A percentile compares a stretch with the other conserved stretches of the same genome.
Evolutionary conservation across 2,797 vertebrate genomes (phyloP).

Genomic region (Acipenser ruthenus): DNA sequence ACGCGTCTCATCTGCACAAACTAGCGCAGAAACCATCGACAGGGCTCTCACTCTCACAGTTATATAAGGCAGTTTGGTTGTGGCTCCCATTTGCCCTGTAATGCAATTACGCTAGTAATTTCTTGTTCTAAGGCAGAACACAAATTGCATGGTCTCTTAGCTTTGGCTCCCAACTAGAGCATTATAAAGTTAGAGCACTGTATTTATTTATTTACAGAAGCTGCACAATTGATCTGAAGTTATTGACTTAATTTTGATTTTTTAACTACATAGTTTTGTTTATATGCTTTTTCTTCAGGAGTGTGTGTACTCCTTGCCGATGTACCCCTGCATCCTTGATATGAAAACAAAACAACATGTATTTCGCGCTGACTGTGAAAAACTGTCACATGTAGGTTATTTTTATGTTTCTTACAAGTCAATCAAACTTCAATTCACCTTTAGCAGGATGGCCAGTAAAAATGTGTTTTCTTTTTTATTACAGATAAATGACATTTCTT

Average conservation of each 20-base stretch:
- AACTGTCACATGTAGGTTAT: neutral
- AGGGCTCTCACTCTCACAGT: no score
- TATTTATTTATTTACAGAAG: no score
- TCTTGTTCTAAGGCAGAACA: no score
- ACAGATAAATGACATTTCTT: neutral
- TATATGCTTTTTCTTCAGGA: slow-evolving; percentile 12
- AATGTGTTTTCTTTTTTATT: neutral
- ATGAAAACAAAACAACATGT: rapidly evolving
- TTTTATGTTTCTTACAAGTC: neutral
- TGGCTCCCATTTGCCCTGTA: no score
- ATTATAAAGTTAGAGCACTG: neutral
- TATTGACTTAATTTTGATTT: no score
- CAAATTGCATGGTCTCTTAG: no score
- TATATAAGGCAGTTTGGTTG: no score
- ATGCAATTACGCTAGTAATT: no score
- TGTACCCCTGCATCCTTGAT: slow-evolving; percentile 26
- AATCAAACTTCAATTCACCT: neutral
- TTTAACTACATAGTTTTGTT: no score
- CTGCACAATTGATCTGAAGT: no score
- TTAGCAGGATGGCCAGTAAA: neutral
- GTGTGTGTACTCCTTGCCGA: rapidly evolving
- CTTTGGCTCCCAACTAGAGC: neutral
- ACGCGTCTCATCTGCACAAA: no score
- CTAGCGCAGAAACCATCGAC: no score
- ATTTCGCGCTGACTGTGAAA: neutral